Evolutionary conservation across 2,797 vertebrate species (phyloP), one percentile per base, ranked within the genome.

Genomic region (Alcedo quadribrachys): DNA sequence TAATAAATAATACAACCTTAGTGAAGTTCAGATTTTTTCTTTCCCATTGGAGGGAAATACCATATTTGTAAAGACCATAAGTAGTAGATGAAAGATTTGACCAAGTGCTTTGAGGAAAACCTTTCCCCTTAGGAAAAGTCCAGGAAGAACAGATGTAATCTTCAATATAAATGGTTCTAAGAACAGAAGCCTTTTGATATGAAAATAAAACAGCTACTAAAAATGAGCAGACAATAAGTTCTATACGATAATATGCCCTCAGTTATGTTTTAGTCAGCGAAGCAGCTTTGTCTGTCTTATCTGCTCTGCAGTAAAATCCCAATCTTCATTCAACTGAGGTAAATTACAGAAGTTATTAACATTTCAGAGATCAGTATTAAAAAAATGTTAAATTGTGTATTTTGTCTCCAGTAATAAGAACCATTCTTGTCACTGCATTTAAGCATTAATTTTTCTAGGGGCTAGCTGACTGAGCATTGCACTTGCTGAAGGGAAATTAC

Each of bases 101-200:
- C 60, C 48, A 74, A 67, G 61, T 67, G 8, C 55, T 20, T 12
- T 60, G 43, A 43, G 51, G 33, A 91, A 86, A 93, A n/a, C 19
- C 11, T 40, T 87, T 81, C 15, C n/a, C 48, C 51, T 88, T 85
- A 79, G 40, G 55, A 68, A 60, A 87, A 76, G 46, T 67, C 60
- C 25, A 63, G 63, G 87, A 89, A 87, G 81, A 95, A 32, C 43
- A 92, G 45, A 78, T 15, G 1, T 42, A 83, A 70, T 51, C 63
- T 76, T 55, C 62, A 66, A 13, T 46, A 40, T 60, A 91, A 87
- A 61, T 35, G 67, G 28, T 94, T 92, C 51, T 53, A 89, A 79
- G 85, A 92, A 89, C 25, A 33, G 32, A 65, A 82, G 30, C 11
- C 43, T 35, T 93, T 89, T 89, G 73, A 83, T 87, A 40, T 91